Evolutionary conservation across 2,113 vertebrate genomes (phyloP), one percentile per base, ranked within the genome.

Genomic region (Pungitius pungitius): DNA sequence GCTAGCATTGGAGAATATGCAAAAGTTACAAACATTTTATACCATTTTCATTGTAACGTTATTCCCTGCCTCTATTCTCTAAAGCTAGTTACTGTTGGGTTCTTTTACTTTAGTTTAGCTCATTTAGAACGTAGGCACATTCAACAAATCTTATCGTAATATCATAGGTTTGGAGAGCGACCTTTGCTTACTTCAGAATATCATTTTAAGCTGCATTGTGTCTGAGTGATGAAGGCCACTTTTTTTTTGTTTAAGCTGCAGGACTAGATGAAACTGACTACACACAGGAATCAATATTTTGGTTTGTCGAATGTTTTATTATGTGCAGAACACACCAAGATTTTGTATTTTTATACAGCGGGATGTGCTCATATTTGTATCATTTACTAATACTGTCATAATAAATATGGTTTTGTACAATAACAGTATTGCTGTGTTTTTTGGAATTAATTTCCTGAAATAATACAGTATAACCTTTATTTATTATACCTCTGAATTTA

Each of bases 351-450:
- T 89, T 79, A 86, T 81, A 80, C 65, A 79, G 35, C 63, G 67
- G 26, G 62, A 74, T 85, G 76, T 80, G 80, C 82, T 81, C 60
- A 33, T 84, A 69, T 78, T 84, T 93, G 87, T 90, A 88, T 84
- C 75, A 71, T 87, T 73, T 89, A 88, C 85, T 86, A 89, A 91
- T 87, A 90, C 65, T 92, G 86, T 90, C 81, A 87, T 80, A 91
- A 89, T 91, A 92, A 93, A 93, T 69, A 43, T 90, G 77, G 67
- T 91, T 91, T 92, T 92, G 82, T 92, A 91, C 78, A 77, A 80
- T 74, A 85, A 24, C 22, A 37, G 30, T 52, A 45, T 52, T 52
- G 51, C n/a, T 75, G 17, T 80, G 27, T 49, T 40, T 77, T 54
- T 42, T 42, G 47, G 9, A 8, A 9, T 33, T 33, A 26, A 20